Conservation (phyloP, 2,888 invertebrate species). For the Pterostichus madidus region DNA sequence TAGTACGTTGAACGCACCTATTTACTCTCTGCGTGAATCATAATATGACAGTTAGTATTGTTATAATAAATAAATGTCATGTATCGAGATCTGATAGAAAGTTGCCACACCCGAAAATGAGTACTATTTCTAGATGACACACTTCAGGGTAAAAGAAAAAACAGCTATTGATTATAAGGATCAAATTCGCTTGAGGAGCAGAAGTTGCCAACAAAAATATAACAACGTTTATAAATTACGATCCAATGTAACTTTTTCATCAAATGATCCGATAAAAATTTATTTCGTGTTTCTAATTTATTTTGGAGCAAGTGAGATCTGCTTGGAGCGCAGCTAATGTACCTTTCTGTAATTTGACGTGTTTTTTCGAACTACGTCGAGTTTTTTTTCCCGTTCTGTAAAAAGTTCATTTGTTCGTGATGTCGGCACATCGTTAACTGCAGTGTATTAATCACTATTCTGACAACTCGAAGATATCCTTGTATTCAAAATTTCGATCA, state of each 20-base stretch:
- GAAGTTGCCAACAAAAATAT: constrained; percentile 34
- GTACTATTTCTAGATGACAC: no score
- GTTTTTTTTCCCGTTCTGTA: constrained; percentile 28
- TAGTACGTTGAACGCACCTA: no score
- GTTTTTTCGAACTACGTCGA: constrained; percentile 31
- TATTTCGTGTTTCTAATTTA: constrained; percentile 51
- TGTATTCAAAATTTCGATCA: constrained; percentile 28
- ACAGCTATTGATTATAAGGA: background rate
- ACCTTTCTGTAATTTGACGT: constrained; percentile 48
- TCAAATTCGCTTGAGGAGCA: constrained; percentile 24
- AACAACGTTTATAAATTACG: constrained; percentile 24
- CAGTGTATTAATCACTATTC: constrained; percentile 49
- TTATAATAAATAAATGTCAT: no score
- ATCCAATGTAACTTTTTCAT: constrained; percentile 44
- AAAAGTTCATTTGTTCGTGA: constrained; percentile 57
- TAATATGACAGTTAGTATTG: no score
- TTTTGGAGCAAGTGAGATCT: constrained; percentile 37
- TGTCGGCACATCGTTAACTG: constrained; percentile 47
- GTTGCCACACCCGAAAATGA: no score
- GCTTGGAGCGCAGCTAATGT: constrained; percentile 47
- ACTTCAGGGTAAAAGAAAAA: no score
- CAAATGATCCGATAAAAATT: constrained; percentile 45
- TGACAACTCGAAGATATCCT: constrained; percentile 38
- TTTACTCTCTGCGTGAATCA: no score
- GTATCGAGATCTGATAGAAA: no score